phyloP scores from a whole-genome alignment of 2,888 invertebrate genomes.

The Drosophila villosipedis region DNA sequence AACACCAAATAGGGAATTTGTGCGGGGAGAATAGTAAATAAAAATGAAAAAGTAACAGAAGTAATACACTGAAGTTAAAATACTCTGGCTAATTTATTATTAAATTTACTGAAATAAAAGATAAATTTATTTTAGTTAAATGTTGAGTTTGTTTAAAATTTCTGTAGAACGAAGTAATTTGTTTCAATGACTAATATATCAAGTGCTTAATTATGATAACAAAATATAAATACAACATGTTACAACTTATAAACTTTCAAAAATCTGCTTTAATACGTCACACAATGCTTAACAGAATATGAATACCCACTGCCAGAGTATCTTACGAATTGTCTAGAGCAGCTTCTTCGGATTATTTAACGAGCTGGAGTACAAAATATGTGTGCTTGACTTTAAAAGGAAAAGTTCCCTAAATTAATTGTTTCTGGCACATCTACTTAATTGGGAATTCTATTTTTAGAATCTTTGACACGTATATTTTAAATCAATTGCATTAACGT shows the following conservation, averaged over 20 bases:
- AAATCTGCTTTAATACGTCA: neutral
- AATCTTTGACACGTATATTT: constrained; percentile 25
- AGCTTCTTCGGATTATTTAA: neutral
- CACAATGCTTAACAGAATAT: neutral
- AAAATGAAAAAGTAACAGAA: neutral
- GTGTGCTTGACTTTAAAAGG: constrained; percentile 9
- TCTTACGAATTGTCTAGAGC: too few species aligned
- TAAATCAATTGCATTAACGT: constrained; percentile 64
- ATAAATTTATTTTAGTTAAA: neutral
- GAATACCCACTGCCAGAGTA: neutral
- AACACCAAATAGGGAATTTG: constrained; percentile 6
- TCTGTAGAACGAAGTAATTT: neutral
- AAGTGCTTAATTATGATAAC: neutral
- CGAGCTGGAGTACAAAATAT: neutral
- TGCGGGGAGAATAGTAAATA: neutral
- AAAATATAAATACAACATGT: neutral
- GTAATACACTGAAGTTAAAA: neutral
- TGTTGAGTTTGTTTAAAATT: neutral
- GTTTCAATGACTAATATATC: neutral
- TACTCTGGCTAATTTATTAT: neutral
- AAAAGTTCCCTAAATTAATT: constrained; percentile 10
- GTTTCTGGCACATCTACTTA: constrained; percentile 21
- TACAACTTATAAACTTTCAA: neutral
- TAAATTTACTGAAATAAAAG: neutral
- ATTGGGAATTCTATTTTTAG: constrained; percentile 10